Evolutionary conservation across 1,140 invertebrate genomes (phyloP).

Genomic region (Ganaspis sp.): DNA sequence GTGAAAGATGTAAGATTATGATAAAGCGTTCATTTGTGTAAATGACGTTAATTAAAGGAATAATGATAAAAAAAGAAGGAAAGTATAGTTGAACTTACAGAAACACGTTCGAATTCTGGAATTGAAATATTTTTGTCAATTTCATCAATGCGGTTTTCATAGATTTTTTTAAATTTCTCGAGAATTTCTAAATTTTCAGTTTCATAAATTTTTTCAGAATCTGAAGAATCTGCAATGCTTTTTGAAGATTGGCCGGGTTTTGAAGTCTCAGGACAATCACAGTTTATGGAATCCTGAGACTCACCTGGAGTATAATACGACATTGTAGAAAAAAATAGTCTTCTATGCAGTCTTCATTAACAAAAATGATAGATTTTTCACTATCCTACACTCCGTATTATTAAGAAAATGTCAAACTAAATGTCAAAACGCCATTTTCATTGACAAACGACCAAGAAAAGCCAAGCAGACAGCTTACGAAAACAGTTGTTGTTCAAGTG

Average conservation of each 20-base stretch:
- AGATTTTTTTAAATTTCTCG: conserved; percentile 39
- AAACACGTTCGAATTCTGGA: conserved; percentile 31
- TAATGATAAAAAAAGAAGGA: not conserved
- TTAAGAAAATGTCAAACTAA: conserved; percentile 1
- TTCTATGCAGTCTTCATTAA: not conserved
- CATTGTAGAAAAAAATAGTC: conserved; percentile 21
- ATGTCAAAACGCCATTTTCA: conserved; percentile 41
- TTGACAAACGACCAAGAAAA: conserved; percentile 35
- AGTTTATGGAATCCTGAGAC: not conserved
- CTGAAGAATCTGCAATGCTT: conserved; percentile 23
- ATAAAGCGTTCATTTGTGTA: not conserved
- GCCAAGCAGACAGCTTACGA: not conserved
- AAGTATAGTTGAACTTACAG: conserved; percentile 34
- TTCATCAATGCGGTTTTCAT: conserved; percentile 39
- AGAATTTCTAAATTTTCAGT: conserved; percentile 42
- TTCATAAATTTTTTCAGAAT: conserved; percentile 8
- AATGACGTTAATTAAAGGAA: not conserved
- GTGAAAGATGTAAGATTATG: not conserved
- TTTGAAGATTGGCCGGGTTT: conserved; percentile 1
- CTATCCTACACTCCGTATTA: conserved; percentile 33
- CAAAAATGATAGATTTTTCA: conserved; percentile 26
- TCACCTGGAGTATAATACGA: conserved; percentile 33
- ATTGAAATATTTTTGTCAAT: conserved; percentile 36
- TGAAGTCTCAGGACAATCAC: not conserved
- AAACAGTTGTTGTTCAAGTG: not conserved